Conservation (phyloP, 2,888 invertebrate genomes). For the Chymomyza fuscimana region DNA sequence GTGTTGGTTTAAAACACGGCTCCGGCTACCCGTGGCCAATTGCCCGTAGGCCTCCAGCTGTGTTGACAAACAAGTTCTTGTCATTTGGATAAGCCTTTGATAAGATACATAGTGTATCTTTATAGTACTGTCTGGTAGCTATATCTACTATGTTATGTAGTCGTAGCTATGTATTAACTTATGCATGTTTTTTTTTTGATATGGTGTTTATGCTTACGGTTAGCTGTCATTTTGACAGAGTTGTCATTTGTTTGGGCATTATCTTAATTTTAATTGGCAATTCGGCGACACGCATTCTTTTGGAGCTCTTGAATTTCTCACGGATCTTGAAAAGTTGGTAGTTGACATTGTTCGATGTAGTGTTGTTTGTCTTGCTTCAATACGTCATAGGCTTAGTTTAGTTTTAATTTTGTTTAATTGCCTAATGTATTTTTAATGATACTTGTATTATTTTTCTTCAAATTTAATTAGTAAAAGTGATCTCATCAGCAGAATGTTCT, state of each 20-base stretch:
- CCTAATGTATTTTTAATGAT: constrained; percentile 68
- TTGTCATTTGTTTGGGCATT: constrained; percentile 60
- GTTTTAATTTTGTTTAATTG: constrained; percentile 45
- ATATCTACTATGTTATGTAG: not conserved
- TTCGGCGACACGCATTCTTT: constrained; percentile 35
- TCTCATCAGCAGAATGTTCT: not conserved
- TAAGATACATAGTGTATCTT: constrained; percentile 39
- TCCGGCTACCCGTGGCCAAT: not conserved
- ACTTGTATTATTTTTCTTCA: not conserved
- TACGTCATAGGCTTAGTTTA: constrained; percentile 50
- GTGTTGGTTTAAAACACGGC: not conserved
- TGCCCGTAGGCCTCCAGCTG: constrained; percentile 20
- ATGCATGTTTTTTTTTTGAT: not conserved
- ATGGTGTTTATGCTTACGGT: constrained; percentile 14
- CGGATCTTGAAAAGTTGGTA: constrained; percentile 22
- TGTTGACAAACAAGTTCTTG: constrained; percentile 52
- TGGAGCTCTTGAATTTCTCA: constrained; percentile 44
- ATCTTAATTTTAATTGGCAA: constrained; percentile 60
- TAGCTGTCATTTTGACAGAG: constrained; percentile 29
- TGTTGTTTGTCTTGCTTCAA: not conserved
- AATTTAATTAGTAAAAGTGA: not conserved
- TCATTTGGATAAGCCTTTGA: constrained; percentile 51
- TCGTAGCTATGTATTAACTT: not conserved
- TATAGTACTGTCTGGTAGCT: not conserved
- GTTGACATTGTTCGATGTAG: constrained; percentile 33